A percentile compares a stretch with the other conserved stretches of the same genome.
phyloP scores from a whole-genome alignment of 2,888 invertebrate species.

The Pachliopta kotzebuea region DNA sequence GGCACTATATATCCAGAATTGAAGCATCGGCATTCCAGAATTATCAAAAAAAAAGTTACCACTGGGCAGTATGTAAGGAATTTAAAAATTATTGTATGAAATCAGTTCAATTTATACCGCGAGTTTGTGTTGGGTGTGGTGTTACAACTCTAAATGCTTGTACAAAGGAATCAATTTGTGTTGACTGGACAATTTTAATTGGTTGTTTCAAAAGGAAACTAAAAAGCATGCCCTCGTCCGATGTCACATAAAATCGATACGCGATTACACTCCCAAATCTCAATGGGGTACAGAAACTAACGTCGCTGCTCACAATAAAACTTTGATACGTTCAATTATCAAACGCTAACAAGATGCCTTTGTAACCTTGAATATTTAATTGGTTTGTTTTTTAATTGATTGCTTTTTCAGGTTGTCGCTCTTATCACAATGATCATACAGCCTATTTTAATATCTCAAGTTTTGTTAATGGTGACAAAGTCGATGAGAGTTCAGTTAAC shows the following conservation, averaged over 20 bases:
- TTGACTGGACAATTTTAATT: slow-evolving; percentile 22
- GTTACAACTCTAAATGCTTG: slow-evolving; percentile 2
- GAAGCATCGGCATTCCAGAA: slow-evolving; percentile 12
- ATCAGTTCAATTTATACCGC: slow-evolving; percentile 7
- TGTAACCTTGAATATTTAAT: slow-evolving; percentile 39
- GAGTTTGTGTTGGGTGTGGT: not conserved
- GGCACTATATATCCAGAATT: slow-evolving; percentile 1
- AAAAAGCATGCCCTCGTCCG: slow-evolving; percentile 10
- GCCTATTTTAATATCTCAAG: slow-evolving; percentile 4
- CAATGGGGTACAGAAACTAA: slow-evolving; percentile 33
- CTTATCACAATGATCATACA: not conserved
- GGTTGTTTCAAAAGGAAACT: slow-evolving; percentile 23
- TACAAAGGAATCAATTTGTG: slow-evolving; percentile 11
- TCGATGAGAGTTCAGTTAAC: slow-evolving; percentile 2
- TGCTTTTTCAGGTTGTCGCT: slow-evolving; percentile 1
- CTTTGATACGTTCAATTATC: slow-evolving; percentile 49
- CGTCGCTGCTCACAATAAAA: slow-evolving; percentile 36
- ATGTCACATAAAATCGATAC: slow-evolving; percentile 29
- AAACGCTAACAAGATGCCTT: slow-evolving; percentile 48
- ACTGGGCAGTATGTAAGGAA: not conserved
- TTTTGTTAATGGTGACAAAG: slow-evolving; percentile 1
- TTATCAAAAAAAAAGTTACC: slow-evolving; percentile 18
- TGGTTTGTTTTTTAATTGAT: slow-evolving; percentile 29
- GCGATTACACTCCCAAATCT: slow-evolving; percentile 34
- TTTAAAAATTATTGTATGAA: slow-evolving; percentile 25